A percentile compares a stretch with the other conserved stretches of the same genome.
These are phyloP conservation scores for Drosophila baimaii DNA, from an alignment of 1,140 invertebrate genomes.

Conservation along the genomic window DNA sequence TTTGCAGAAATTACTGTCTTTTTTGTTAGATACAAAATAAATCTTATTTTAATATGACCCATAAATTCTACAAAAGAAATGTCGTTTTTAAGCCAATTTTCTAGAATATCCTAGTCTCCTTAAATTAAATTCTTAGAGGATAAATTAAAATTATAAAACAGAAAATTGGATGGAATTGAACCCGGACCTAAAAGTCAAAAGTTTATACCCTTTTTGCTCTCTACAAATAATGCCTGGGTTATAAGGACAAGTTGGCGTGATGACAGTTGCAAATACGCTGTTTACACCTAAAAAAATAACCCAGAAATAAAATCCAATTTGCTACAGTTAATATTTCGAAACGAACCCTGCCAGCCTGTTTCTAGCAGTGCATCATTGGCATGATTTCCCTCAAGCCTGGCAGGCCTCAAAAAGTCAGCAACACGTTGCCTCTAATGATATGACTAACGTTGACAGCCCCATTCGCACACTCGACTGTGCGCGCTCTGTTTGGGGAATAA, in stretches of 20 bases:
- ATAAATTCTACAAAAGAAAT: too few relatives aligned
- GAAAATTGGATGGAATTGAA: not conserved
- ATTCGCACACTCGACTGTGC: constrained; percentile 58
- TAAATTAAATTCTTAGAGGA: too few relatives aligned
- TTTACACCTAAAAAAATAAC: not conserved
- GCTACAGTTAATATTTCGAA: too few relatives aligned
- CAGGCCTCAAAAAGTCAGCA: constrained; percentile 76
- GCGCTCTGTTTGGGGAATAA: constrained; percentile 77
- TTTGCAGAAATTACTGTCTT: too few relatives aligned
- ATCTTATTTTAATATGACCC: too few relatives aligned
- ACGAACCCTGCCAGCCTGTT: not conserved
- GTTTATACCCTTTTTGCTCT: not conserved
- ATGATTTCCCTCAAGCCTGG: constrained; percentile 63
- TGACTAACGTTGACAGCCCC: constrained; percentile 79
- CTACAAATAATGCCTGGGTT: not conserved
- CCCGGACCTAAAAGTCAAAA: not conserved
- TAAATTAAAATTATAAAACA: too few relatives aligned
- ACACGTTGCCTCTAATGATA: constrained; percentile 83
- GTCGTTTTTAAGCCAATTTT: too few relatives aligned
- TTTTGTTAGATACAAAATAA: too few relatives aligned
- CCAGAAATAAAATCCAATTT: too few relatives aligned
- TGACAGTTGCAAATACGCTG: not conserved
- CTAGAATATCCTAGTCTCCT: too few relatives aligned
- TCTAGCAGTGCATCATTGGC: constrained; percentile 63
- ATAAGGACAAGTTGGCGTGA: not conserved